Conservation (phyloP, 35 echinoderm and acorn worm genomes). For the Lytechinus variegatus region DNA sequence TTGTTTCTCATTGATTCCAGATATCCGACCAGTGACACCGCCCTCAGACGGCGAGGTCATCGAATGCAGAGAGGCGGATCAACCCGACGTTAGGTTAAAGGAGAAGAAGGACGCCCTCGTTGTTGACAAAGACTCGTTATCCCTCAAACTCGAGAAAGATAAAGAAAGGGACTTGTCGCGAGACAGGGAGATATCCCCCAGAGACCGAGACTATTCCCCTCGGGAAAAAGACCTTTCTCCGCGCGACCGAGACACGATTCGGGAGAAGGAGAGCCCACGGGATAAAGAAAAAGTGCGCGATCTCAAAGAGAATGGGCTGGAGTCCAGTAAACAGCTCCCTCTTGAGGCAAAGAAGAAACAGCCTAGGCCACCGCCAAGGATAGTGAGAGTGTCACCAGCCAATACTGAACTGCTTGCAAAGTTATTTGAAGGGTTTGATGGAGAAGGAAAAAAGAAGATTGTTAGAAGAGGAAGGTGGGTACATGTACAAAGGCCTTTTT, state of each 20-base stretch:
- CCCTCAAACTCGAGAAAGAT: slow-evolving; percentile 39
- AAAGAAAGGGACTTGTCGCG: slow-evolving; percentile 48
- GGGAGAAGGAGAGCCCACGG: background rate
- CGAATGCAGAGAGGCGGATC: slow-evolving; percentile 25
- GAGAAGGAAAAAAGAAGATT: slow-evolving; percentile 64
- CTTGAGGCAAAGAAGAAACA: slow-evolving; percentile 64
- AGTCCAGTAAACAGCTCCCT: background rate
- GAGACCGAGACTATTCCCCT: slow-evolving; percentile 49
- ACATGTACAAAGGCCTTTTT: too few relatives aligned
- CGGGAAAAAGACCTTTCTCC: slow-evolving; percentile 16
- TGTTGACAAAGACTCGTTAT: slow-evolving; percentile 45
- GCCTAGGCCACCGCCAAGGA: slow-evolving; percentile 68
- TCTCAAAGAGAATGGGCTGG: background rate
- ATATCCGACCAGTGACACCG: slow-evolving; percentile 88
- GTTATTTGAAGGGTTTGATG: slow-evolving; percentile 92
- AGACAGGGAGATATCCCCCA: slow-evolving; percentile 39
- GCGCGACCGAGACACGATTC: background rate
- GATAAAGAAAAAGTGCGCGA: slow-evolving; percentile 26
- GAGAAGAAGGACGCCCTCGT: slow-evolving; percentile 33
- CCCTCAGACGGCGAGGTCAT: slow-evolving; percentile 64
- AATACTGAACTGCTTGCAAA: slow-evolving; percentile 79
- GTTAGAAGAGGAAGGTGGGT: slow-evolving; percentile 79
- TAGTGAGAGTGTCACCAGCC: slow-evolving; percentile 80
- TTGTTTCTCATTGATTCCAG: slow-evolving; percentile 58
- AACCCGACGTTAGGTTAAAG: slow-evolving; percentile 25